Evolutionary conservation across 2,888 invertebrate species (phyloP), one percentile per base, ranked within the genome.

Genomic region (Automeris io): DNA sequence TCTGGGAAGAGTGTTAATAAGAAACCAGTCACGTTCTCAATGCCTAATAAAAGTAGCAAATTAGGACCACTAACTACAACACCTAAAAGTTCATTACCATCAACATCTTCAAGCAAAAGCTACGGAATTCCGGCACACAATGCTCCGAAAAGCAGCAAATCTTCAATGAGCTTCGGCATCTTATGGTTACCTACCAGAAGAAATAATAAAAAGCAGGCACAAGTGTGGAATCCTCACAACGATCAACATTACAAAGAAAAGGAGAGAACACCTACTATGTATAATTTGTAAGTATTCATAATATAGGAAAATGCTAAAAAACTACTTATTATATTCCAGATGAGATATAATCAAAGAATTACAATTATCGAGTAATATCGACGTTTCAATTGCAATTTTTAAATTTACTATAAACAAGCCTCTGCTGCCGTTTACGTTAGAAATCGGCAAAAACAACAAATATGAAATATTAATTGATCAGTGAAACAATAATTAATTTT

Each of bases 151-250:
- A 64, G 40, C 39, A 62, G 49, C 13, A 81, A 79, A 50, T 49
- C 67, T 0, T 50, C 65, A 1, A 46, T 71, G 3, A 65, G 64
- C 9, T 74, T 85, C 34, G 79, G 81, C 2, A 68, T 86, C 36
- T 66, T 86, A 50, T 86, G 83, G 85, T 40, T 86, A 43, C 85
- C 85, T 1, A 66, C 66, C 2, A 74, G 58, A 47, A 76, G 65
- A 48, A 61, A 60, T 16, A 72, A 76, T 43, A 80, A 72, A 42
- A 72, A 77, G 39, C 83, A 78, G 41, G 79, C 83, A 38, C 26
- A 51, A 9, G 72, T 68, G 5, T 78, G 72, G 49, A 72, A 68
- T 45, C 54, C 78, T 1, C 61, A 74, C 23, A 66, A 67, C 37
- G 57, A 72, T 35, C 65, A 73, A 9, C 62, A 55, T 4, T 49